A percentile compares a stretch with the other conserved stretches of the same genome.
These are phyloP conservation scores for Tupiocoris notatus DNA, from an alignment of 2,888 invertebrate genomes.

Conservation along the genomic window DNA sequence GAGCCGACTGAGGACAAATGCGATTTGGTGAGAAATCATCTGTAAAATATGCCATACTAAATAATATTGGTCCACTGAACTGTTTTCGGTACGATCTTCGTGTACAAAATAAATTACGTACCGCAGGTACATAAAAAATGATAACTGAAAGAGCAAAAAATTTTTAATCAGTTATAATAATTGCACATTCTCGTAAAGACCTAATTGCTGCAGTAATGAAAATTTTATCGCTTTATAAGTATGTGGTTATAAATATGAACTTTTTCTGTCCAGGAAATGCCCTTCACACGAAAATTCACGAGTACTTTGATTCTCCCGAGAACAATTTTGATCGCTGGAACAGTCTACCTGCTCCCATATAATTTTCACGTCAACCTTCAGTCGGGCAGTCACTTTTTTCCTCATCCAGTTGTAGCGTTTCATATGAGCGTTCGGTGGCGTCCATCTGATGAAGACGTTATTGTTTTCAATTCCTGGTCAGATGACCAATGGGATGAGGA, in stretches of 20 bases:
- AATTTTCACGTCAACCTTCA: slow-evolving; percentile 27
- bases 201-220: no score
- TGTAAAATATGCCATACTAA: no score
- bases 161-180: no score
- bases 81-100: no score
- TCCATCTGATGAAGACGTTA: slow-evolving; percentile 20
- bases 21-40: slow-evolving; percentile 1
- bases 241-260: no score
- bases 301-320: background rate
- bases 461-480: slow-evolving; percentile 35
- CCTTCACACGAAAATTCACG: background rate
- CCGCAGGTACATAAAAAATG: no score
- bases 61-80: no score
- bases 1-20: background rate
- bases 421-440: slow-evolving; percentile 32
- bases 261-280: slow-evolving; percentile 23
- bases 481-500: slow-evolving; percentile 17
- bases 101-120: no score
- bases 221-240: no score
- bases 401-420: slow-evolving; percentile 28
- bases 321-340: slow-evolving; percentile 1
- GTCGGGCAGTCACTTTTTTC: slow-evolving; percentile 20
- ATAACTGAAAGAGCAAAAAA: no score
- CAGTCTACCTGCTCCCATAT: slow-evolving; percentile 25
- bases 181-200: no score